These are phyloP conservation scores for Linurgus olivaceus DNA, from an alignment of 2,797 vertebrate genomes.

Conservation along the genomic window DNA sequence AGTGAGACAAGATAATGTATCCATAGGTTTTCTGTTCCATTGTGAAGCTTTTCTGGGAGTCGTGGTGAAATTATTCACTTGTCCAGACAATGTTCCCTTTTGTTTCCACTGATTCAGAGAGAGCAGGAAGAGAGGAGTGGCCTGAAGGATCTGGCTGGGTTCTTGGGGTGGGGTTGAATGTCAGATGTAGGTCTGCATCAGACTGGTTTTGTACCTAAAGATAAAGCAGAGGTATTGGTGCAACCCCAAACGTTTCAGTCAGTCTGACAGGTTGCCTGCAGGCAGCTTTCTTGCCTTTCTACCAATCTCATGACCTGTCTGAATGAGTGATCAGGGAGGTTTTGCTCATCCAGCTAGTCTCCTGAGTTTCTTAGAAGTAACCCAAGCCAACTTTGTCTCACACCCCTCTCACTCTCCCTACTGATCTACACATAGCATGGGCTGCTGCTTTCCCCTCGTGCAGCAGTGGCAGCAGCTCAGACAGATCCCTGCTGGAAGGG, in stretches of 20 bases:
- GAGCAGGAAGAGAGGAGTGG: background rate
- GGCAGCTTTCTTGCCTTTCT: background rate
- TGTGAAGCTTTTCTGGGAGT: background rate
- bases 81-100: background rate
- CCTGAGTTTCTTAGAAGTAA: background rate
- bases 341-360: background rate
- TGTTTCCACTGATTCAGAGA: background rate
- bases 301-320: background rate
- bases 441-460: fast-evolving
- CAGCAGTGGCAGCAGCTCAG: background rate
- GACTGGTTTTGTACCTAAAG: background rate
- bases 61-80: fast-evolving
- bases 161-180: background rate
- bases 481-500: background rate
- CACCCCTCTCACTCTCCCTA: background rate
- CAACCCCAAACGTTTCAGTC: background rate
- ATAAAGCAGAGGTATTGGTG: background rate
- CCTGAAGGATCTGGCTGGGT: background rate
- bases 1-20: background rate
- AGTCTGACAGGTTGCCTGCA: background rate
- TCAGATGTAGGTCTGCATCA: background rate
- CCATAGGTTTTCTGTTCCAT: background rate
- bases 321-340: background rate
- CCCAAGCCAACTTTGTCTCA: background rate
- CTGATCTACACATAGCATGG: background rate